Base-by-base conservation (phyloP, 2,113 vertebrate genomes). In the Chaetura pelagica region DNA sequence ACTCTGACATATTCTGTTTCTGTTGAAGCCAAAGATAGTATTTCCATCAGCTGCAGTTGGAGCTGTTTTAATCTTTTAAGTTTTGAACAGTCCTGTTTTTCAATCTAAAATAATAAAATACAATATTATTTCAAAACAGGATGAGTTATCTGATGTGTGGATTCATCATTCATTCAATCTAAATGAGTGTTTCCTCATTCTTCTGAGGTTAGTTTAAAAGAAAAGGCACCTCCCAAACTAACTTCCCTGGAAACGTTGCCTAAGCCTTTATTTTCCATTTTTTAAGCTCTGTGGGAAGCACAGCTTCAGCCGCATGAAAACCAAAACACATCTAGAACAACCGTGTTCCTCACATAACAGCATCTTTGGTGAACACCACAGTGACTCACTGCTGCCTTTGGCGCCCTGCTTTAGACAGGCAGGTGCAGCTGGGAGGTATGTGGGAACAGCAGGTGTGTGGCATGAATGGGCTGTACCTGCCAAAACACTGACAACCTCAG, bases 221-320 rank as follows among this genome's bases (percentile, higher is more conserved):
- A 71, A 81, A 95, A 82, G 81, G 34, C 57, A 93, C 52, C 77
- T 93, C 73, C 78, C 81, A 96, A 64, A 22, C 61, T 63, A 38
- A 38, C 38, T 26, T 89, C 44, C 54, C 57, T 82, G 78, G 52
- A 84, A 84, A 82, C 54, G 44, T 75, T 34, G 84, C 7, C 34
- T 55, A 40, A 71, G 51, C 59, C 38, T 93, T 92, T 79, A 12
- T 93, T 74, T 83, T 52, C 57, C n/a, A 35, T 15, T 9, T 81
- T 68, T 74, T 81, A 89, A 89, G 83, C 84, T 92, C 64, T 81
- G 76, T 96, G 91, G 52, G 86, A 92, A 89, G 24, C 30, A 73
- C 24, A 49, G 38, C 44, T 94, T 78, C 20, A 87, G 24, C 34
- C 38, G 15, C 29, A 27, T 77, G 66, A 83, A 64, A 87, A 92